Percentiles rank a stretch among this genome's conserved stretches.
Conservation (phyloP, 2,113 vertebrate genomes). For the Barbus barbus region DNA sequence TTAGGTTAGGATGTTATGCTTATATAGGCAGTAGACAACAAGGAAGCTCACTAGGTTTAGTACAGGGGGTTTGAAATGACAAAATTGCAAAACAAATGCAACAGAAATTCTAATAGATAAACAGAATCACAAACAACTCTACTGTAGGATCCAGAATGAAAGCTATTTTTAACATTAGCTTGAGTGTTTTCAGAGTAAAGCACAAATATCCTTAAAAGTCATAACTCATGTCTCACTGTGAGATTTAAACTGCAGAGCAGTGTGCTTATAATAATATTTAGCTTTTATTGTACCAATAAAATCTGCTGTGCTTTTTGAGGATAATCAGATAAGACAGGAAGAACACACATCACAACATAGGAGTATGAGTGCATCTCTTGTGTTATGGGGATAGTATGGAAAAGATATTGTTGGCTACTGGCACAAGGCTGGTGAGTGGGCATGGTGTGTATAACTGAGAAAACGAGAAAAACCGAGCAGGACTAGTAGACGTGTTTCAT, state of each 20-base stretch:
- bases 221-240: conserved; percentile 74
- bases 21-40: background rate
- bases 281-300: conserved; percentile 71
- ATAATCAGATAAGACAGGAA: conserved; percentile 63
- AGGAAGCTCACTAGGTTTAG: background rate
- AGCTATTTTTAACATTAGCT: conserved; percentile 81
- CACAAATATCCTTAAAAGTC: conserved; percentile 78
- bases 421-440: background rate
- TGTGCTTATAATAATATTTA: conserved; percentile 66
- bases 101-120: background rate
- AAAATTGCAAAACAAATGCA: background rate
- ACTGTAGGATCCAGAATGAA: conserved; percentile 65
- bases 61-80: background rate
- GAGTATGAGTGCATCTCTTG: conserved; percentile 29
- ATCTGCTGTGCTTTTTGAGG: conserved; percentile 65
- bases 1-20: background rate
- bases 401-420: background rate
- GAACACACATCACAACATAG: conserved; percentile 51
- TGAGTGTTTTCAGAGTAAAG: conserved; percentile 75
- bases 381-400: background rate
- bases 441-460: background rate
- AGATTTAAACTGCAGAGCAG: conserved; percentile 68
- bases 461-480: conserved; percentile 48
- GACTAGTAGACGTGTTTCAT: conserved; percentile 30
- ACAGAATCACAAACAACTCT: conserved; percentile 15